These are phyloP conservation scores for Poecile atricapillus DNA, from an alignment of 2,113 vertebrate genomes.

Conservation along the genomic window DNA sequence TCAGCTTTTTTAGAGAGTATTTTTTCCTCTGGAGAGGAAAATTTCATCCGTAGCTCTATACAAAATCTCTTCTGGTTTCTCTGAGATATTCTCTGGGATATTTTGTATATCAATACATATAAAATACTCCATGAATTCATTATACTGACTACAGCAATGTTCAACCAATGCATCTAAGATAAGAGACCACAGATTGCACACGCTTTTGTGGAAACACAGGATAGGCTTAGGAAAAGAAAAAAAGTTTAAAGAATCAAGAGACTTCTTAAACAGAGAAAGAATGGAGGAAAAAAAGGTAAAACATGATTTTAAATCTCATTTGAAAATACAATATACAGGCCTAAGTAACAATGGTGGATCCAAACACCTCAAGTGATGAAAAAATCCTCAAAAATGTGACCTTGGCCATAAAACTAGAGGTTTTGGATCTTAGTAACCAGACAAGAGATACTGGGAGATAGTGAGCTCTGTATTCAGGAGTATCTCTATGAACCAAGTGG, in stretches of 20 bases:
- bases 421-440: neutral
- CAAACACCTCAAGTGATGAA: neutral
- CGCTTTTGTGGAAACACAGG: neutral
- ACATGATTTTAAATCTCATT: neutral
- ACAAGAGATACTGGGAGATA: neutral
- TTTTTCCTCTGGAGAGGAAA: neutral
- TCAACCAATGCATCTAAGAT: neutral
- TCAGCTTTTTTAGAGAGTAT: neutral
- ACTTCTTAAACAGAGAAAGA: neutral
- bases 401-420: neutral
- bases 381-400: neutral
- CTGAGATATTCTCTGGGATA: neutral
- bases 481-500: neutral
- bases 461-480: neutral
- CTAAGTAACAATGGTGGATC: neutral
- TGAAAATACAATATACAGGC: neutral
- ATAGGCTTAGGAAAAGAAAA: neutral
- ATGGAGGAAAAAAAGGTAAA: neutral
- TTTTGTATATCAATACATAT: neutral
- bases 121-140: neutral
- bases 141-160: neutral
- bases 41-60: neutral
- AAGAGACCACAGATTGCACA: neutral
- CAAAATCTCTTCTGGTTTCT: neutral
- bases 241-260: neutral